These are phyloP conservation scores for Aldrovandia affinis DNA, from an alignment of 2,797 vertebrate species.

Conservation along the genomic window DNA sequence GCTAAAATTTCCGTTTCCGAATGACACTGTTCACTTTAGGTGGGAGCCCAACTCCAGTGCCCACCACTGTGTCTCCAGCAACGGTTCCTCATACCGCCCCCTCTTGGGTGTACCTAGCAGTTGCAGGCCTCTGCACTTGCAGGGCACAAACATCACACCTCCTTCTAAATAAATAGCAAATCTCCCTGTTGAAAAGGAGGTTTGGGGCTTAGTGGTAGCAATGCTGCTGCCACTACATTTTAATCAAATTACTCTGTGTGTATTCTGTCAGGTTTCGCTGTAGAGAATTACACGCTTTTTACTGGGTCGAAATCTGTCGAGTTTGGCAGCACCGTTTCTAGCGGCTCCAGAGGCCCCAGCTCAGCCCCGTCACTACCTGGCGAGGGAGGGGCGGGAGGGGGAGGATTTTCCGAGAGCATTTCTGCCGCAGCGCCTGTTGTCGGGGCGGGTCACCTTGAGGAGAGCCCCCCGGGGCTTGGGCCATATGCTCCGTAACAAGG, in stretches of 20 bases:
- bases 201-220: background rate
- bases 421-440: background rate
- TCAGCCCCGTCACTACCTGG: no score
- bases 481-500: conserved; percentile 3
- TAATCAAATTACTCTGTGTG: no score
- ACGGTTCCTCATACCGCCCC: no score
- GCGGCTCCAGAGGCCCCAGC: background rate
- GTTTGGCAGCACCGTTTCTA: background rate
- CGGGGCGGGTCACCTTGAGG: background rate
- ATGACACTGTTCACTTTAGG: background rate
- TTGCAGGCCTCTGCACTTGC: no score
- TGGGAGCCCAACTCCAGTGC: conserved; percentile 10
- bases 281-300: no score
- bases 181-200: background rate
- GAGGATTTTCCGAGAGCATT: background rate
- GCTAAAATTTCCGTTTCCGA: conserved; percentile 8
- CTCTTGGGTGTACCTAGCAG: no score
- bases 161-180: no score
- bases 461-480: background rate
- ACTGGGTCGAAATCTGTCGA: no score
- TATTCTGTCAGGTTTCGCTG: no score
- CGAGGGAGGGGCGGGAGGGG: background rate
- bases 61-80: conserved; percentile 4
- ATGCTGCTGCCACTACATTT: no score
- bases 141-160: no score